Percentiles rank a stretch among this genome's conserved stretches.
Evolutionary conservation across 2,888 invertebrate genomes (phyloP).

Genomic region (Drosophila seclusa): DNA sequence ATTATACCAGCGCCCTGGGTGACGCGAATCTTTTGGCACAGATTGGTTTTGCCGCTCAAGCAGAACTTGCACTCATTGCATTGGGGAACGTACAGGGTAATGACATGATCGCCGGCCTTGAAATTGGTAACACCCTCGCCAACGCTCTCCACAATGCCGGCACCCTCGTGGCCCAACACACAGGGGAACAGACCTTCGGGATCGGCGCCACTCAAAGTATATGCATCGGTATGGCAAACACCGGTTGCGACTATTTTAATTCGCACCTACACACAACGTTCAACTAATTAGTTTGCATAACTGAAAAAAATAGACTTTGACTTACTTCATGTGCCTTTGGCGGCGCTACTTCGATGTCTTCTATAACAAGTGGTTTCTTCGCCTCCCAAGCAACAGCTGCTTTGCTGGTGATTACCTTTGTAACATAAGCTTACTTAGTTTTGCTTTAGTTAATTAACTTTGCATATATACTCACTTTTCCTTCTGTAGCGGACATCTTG

Average conservation of each 20-base stretch:
- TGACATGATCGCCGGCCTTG: slow-evolving; percentile 97
- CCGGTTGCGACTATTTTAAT: slow-evolving; percentile 92
- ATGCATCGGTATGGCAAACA: slow-evolving; percentile 97
- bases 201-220: slow-evolving; percentile 94
- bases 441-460: slow-evolving; percentile 8
- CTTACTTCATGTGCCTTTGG: slow-evolving; percentile 96
- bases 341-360: slow-evolving; percentile 96
- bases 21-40: slow-evolving; percentile 95
- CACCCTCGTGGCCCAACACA: slow-evolving; percentile 98
- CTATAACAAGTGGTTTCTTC: slow-evolving; percentile 94
- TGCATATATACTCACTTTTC: slow-evolving; percentile 63
- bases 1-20: slow-evolving; percentile 95
- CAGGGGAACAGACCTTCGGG: slow-evolving; percentile 97
- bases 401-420: slow-evolving; percentile 93
- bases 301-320: slow-evolving; percentile 27
- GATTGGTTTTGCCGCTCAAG: slow-evolving; percentile 96
- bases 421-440: slow-evolving; percentile 3
- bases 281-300: neutral
- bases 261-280: slow-evolving; percentile 83
- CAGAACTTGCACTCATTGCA: slow-evolving; percentile 99
- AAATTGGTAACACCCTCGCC: slow-evolving; percentile 96
- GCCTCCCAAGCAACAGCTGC: slow-evolving; percentile 99
- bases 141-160: slow-evolving; percentile 98
- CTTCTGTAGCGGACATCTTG: slow-evolving; percentile 72
- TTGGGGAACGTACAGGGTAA: slow-evolving; percentile 98